Conservation (phyloP, 1,140 invertebrate genomes). For the Polypedilum pembai region DNA sequence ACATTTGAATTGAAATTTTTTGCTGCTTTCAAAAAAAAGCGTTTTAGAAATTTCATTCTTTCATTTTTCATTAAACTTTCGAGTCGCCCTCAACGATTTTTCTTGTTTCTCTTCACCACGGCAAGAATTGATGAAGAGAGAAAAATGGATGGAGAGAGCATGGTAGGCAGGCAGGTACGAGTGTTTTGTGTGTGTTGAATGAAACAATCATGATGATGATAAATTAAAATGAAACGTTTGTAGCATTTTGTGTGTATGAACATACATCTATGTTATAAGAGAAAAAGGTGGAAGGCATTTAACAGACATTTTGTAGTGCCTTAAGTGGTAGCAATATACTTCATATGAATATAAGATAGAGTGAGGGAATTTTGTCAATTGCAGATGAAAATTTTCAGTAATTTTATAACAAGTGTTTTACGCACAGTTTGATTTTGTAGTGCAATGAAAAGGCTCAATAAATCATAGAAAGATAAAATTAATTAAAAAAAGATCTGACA, state of each 20-base stretch:
- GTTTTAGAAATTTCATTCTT: no score
- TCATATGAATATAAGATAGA: not conserved
- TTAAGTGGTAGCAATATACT: not conserved
- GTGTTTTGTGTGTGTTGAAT: not conserved
- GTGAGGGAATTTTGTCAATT: not conserved
- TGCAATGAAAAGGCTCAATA: not conserved
- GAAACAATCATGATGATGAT: slow-evolving; percentile 13
- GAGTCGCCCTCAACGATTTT: no score
- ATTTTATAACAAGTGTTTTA: not conserved
- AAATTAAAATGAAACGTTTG: slow-evolving; percentile 14
- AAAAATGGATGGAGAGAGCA: no score
- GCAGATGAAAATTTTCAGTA: not conserved
- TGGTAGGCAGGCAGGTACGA: not conserved
- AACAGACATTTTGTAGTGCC: not conserved
- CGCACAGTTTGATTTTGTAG: not conserved
- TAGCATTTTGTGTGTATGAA: not conserved
- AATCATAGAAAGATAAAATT: slow-evolving; percentile 20
- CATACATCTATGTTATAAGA: not conserved
- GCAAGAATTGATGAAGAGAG: no score
- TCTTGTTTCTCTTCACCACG: no score
- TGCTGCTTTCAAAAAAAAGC: no score
- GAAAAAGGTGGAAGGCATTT: slow-evolving; percentile 1
- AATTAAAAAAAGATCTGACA: not conserved
- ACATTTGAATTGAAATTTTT: no score
- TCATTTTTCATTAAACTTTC: no score